Evolutionary conservation across 2,113 vertebrate genomes (phyloP), one percentile per base, ranked within the genome.

Genomic region (Oryzias javanicus): DNA sequence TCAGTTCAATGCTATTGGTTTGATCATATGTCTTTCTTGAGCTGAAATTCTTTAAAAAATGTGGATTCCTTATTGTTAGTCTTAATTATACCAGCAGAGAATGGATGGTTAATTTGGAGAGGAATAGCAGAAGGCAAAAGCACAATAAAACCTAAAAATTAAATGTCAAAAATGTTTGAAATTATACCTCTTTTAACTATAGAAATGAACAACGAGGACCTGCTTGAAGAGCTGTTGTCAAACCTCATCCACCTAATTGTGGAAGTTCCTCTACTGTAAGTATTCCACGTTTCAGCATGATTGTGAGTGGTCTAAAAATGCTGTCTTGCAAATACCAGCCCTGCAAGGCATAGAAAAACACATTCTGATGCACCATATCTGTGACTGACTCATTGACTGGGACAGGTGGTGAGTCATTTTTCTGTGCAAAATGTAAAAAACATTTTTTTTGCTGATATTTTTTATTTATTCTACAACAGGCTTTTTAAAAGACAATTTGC

Each of bases 191-290:
- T 62, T 18, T 42, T 18, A 42, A 64, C 53, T 79, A 42, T 76
- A 95, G 94, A 92, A 77, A 49, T 78, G 0, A 91, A 91, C 16
- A 83, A 86, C 18, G 95, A 96, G 85, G 94, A 97, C 78, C 94
- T 98, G 65, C 88, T 98, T 24, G 96, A 98, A 85, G 97, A 98
- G 69, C 64, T 99, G 81, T 84, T 98, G 55, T 96, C 92, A 77
- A 95, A 95, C 87, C 91, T 99, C 54, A 91, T 99, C 64, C 94
- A 98, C 83, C 92, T 99, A 72, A 95, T 98, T 58, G 95, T 97
- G 53, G 97, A 99, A 83, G 92, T 95, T 63, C 97, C 97, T 4
- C 93, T 98, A 55, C 81, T 98, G 97, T 98, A 89, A 98, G 97
- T 98, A 73, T 46, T 46, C 29, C 46, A 12, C 1, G 3, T n/a